A percentile compares a stretch with the other conserved stretches of the same genome.
Evolutionary conservation across 2,797 vertebrate species (phyloP).

Genomic region (Pseudochromis fuscus): DNA sequence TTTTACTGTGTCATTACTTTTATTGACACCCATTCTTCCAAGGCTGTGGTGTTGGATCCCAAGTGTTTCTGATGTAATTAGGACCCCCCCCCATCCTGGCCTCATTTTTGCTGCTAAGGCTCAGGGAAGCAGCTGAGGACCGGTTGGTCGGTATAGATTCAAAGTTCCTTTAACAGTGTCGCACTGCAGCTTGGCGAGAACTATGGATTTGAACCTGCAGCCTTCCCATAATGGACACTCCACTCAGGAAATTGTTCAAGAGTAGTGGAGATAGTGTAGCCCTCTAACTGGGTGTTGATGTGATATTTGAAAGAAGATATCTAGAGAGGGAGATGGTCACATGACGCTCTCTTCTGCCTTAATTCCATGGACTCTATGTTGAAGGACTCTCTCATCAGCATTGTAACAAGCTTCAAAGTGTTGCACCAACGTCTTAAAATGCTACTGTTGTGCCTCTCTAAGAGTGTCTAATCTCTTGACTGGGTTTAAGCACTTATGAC

Average conservation of each 20-base stretch:
- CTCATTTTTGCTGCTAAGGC: slow-evolving; percentile 6
- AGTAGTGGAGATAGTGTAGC: neutral
- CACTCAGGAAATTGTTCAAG: slow-evolving; percentile 5
- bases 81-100: slow-evolving; percentile 5
- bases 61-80: slow-evolving; percentile 28
- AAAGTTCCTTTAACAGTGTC: neutral
- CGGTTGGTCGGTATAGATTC: neutral
- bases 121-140: neutral
- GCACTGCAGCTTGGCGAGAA: neutral
- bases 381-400: slow-evolving; percentile 51
- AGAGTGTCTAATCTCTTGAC: slow-evolving; percentile 72
- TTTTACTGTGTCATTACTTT: neutral
- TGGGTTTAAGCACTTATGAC: slow-evolving; percentile 83
- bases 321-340: slow-evolving; percentile 13
- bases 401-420: slow-evolving; percentile 59
- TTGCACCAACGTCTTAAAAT: slow-evolving; percentile 81
- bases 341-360: slow-evolving; percentile 53
- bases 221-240: slow-evolving; percentile 8
- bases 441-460: slow-evolving; percentile 79
- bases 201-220: slow-evolving; percentile 1
- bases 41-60: slow-evolving; percentile 20
- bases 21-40: too few species aligned
- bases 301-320: slow-evolving; percentile 33
- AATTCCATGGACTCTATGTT: slow-evolving; percentile 52
- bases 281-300: slow-evolving; percentile 18